Conservation (phyloP, 1,140 invertebrate species). For the Drosophila sucinea region DNA sequence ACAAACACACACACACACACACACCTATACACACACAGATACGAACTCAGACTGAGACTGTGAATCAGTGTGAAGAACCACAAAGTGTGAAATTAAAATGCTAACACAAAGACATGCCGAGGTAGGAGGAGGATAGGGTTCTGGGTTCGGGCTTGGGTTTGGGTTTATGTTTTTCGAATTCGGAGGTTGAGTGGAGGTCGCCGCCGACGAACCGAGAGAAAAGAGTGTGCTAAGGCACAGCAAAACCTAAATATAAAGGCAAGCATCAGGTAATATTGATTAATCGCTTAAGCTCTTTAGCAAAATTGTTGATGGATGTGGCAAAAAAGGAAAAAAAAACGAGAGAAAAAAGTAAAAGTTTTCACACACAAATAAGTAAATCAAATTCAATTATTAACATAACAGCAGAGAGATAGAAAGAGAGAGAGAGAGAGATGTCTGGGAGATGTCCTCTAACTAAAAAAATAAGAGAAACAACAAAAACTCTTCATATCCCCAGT, state of each 20-base stretch:
- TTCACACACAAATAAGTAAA: slow-evolving; percentile 7
- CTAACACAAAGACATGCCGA: slow-evolving; percentile 36
- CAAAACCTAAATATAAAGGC: slow-evolving; percentile 54
- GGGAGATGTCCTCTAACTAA: too few species aligned
- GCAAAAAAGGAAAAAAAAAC: slow-evolving; percentile 13
- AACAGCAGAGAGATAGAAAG: not conserved
- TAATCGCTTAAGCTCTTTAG: slow-evolving; percentile 51
- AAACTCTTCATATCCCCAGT: not conserved
- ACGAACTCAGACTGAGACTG: slow-evolving; percentile 9
- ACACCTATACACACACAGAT: slow-evolving; percentile 19
- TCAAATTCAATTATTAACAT: slow-evolving; percentile 20
- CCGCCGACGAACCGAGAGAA: not conserved
- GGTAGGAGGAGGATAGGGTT: not conserved
- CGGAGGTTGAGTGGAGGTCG: not conserved
- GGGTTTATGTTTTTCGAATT: not conserved
- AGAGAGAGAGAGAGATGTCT: too few species aligned
- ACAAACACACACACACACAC: slow-evolving; percentile 30
- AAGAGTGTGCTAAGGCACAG: not conserved
- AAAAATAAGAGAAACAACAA: not conserved
- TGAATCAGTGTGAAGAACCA: slow-evolving; percentile 30
- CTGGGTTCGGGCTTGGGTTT: not conserved
- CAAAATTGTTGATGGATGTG: slow-evolving; percentile 19
- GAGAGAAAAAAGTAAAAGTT: not conserved
- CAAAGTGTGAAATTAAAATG: slow-evolving; percentile 60
- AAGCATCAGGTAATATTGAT: slow-evolving; percentile 44